Base-by-base conservation (phyloP, 1,140 invertebrate genomes). In the Trichoplusia ni region DNA sequence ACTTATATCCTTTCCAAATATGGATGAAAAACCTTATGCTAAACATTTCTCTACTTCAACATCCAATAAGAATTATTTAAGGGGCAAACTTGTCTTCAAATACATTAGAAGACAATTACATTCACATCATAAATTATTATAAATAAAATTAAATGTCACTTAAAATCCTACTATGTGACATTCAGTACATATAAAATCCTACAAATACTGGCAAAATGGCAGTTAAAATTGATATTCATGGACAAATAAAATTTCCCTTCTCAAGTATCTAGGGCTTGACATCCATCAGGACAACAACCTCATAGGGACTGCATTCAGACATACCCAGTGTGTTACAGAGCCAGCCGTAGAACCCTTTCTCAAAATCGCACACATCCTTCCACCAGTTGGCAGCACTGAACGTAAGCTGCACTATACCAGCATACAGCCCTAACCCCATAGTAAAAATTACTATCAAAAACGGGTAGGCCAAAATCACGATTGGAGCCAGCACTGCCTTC, bases 301-400 rank as follows among this genome's bases (percentile, higher is more conserved):
- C 90, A 91, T 95, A 95, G 0, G 94, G 94, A 56, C 93, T 93
- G 77, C 95, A 96, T 73, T 95, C 94, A 51, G 94, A 93, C 64
- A 95, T 85, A 64, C 92, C 92, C 16, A 95, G 70, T 35, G 92
- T 88, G 35, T 92, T 92, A 84, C 95, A 96, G 25, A 95, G 84
- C 95, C 95, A 95, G 19, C 95, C 95, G 77, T 95, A 96, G 84
- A 95, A 95, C 0, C 95, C 95, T 86, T 96, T 96, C 66, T 96
- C 95, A 75, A 94, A 93, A 85, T 96, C 95, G 58, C 92, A 92
- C 5, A 95, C 92, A 87, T 95, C 94, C 67, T 93, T 93, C 71
- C 91, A 91, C 95, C 95, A 96, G 44, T 92, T 92, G 25, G 91
- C 91, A 53, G 92, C 94, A 73, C 92, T 93, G 83, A 94, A 93